Evolutionary conservation across 2,113 vertebrate genomes (phyloP).

Genomic region (Pseudopodoces humilis): DNA sequence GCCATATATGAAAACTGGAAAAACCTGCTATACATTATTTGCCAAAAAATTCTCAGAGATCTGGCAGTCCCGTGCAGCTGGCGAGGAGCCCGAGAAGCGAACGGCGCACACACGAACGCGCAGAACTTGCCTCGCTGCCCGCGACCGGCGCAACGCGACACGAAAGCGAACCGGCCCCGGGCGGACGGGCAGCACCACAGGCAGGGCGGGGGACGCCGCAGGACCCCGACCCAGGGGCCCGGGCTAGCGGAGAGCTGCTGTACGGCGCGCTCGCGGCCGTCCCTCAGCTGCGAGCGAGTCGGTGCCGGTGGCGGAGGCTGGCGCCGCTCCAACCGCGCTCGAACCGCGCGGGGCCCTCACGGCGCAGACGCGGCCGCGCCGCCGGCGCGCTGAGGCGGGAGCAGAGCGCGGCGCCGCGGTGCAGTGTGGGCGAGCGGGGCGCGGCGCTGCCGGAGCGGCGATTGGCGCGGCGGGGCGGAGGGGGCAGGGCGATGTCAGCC

Average conservation of each 20-base stretch:
- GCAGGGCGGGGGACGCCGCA: no score
- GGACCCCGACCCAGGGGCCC: no score
- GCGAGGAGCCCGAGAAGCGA: background rate
- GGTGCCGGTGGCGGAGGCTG: background rate
- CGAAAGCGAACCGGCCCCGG: background rate
- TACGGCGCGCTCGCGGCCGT: background rate
- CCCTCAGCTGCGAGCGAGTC: no score
- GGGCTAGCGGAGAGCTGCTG: background rate
- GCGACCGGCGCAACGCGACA: background rate
- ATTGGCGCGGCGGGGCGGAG: no score
- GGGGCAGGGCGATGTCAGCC: no score
- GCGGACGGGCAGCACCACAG: background rate
- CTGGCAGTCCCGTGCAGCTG: fast-evolving
- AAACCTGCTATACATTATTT: fast-evolving
- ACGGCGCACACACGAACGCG: fast-evolving
- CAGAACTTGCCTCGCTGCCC: background rate
- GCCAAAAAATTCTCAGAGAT: background rate
- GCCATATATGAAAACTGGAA: fast-evolving
- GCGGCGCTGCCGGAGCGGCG: no score
- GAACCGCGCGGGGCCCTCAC: background rate
- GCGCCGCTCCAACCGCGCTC: background rate
- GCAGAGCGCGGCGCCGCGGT: background rate
- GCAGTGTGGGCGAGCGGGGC: background rate
- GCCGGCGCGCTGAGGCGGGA: background rate
- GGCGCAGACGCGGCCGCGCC: background rate